A percentile compares a stretch with the other conserved stretches of the same genome.
Conservation (phyloP, 2,113 vertebrate species). For the Cebidichthys violaceus region DNA sequence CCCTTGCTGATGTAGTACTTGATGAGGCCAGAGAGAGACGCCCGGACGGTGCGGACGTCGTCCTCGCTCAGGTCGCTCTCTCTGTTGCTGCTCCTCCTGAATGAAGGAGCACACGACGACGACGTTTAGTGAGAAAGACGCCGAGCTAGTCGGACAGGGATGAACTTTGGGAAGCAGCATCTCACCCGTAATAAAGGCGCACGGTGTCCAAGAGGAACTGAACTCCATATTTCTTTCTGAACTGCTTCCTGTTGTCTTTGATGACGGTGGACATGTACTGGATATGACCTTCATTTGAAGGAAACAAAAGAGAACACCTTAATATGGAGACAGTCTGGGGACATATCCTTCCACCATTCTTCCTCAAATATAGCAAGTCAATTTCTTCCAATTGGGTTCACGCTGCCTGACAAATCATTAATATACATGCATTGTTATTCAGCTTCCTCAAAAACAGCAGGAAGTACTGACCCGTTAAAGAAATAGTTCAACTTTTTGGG, state of each 20-base stretch:
- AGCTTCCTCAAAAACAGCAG: not conserved
- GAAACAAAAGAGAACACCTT: conserved; percentile 7
- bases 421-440: not conserved
- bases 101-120: not conserved
- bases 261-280: conserved; percentile 97
- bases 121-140: not conserved
- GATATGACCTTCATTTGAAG: conserved; percentile 89
- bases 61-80: conserved; percentile 89
- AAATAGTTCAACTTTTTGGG: not conserved
- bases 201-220: conserved; percentile 95
- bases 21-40: conserved; percentile 91
- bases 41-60: conserved; percentile 91
- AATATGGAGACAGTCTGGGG: not conserved
- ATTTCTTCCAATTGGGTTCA: too few species aligned
- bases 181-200: conserved; percentile 95
- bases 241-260: conserved; percentile 96
- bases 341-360: not conserved
- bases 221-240: conserved; percentile 95
- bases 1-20: conserved; percentile 98
- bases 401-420: not conserved
- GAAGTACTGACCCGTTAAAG: not conserved
- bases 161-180: conserved; percentile 21
- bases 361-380: not conserved
- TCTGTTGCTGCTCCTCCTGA: conserved; percentile 77
- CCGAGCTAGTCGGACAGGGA: not conserved